Conservation (phyloP, 1,140 invertebrate species). For the Sarcophaga bullata region DNA sequence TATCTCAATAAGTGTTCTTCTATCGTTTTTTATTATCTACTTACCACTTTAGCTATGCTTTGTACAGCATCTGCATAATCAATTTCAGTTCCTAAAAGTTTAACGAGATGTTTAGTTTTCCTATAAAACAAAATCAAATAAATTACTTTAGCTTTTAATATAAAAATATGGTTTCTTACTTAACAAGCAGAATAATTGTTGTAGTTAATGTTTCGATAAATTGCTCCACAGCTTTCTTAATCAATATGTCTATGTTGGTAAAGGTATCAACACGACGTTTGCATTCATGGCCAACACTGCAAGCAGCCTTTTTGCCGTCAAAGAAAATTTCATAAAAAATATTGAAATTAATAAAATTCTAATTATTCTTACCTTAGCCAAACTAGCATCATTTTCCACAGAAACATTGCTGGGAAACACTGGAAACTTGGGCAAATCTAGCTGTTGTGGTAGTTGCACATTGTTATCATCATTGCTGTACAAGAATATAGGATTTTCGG, state of each 20-base stretch:
- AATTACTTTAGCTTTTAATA: not conserved
- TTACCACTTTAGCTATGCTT: constrained; percentile 53
- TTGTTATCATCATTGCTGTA: constrained; percentile 91
- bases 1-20: not conserved
- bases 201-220: constrained; percentile 72
- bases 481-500: constrained; percentile 80
- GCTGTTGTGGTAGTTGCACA: constrained; percentile 73
- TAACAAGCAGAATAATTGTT: constrained; percentile 64
- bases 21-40: not conserved
- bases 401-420: constrained; percentile 82
- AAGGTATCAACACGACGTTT: constrained; percentile 81
- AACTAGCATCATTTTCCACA: constrained; percentile 88
- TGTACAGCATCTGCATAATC: constrained; percentile 61
- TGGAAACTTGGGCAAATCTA: constrained; percentile 83
- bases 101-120: constrained; percentile 63
- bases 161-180: constrained; percentile 47
- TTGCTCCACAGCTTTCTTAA: constrained; percentile 73
- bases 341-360: constrained; percentile 2
- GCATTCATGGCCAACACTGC: constrained; percentile 86
- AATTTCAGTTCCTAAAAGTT: constrained; percentile 55
- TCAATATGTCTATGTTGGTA: constrained; percentile 70
- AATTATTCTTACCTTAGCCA: constrained; percentile 75
- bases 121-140: constrained; percentile 43
- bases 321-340: not conserved
- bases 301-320: constrained; percentile 68